Evolutionary conservation across 2,797 vertebrate genomes (phyloP), one percentile per base, ranked within the genome.

Genomic region (Chelon auratus): DNA sequence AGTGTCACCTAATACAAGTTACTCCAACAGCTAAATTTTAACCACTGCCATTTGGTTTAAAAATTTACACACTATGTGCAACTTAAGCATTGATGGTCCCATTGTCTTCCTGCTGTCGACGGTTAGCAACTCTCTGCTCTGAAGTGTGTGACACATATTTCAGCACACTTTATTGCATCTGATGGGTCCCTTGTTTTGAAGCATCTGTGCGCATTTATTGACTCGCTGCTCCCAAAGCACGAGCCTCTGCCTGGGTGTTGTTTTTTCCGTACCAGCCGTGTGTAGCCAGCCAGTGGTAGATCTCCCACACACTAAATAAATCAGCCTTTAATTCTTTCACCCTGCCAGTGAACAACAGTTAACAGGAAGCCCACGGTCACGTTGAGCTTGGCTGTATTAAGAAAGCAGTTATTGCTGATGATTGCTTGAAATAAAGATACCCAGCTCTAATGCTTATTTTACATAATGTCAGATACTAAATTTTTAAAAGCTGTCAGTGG

Each of bases 401-500:
- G 42, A 20, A 22, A 8, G 10, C 54, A 30, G 30, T 5, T 33
- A 33, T 3, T 33, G 7, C 3, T 33, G 3, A 33, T 33, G 30
- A 6, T 7, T 33, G 5, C 30, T 33, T 45, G 22, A 47, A 36
- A 39, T 17, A 36, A 8, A n/a, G 2, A 55, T n/a, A 54, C 1
- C 15, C 15, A 15, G n/a, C 33, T 36, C 15, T 33, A 3, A 8
- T 55, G 6, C 26, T 3, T 57, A 20, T 62, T 68, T 78, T 43
- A 33, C 52, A 30, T 42, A 65, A 72, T 71, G 62, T 20, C 47
- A 53, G 18, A 51, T 61, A 42, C 64, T 14, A 55, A 64, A 45
- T 18, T 53, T 55, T 47, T 62, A 65, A 69, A 72, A 68, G 62
- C 30, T 52, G 50, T 26, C 55, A 5, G 9, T 8, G 42, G 13